phyloP scores from a whole-genome alignment of 1,140 invertebrate species.

The Drosophila sechellia region DNA sequence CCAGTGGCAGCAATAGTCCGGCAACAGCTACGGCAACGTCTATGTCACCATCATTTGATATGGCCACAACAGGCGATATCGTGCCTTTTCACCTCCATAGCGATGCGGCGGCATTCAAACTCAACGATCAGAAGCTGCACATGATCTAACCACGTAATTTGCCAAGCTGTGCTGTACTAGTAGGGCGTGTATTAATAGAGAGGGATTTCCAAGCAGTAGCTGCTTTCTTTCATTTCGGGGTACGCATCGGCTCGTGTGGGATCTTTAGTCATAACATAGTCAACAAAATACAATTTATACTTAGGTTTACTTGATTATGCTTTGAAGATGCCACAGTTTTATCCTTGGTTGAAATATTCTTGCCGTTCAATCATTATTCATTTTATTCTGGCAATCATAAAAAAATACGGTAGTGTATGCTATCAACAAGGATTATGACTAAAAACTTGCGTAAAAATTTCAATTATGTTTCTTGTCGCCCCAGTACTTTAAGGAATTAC shows the following conservation, averaged over 20 bases:
- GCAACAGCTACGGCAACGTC: slow-evolving; percentile 24
- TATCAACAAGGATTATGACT: slow-evolving; percentile 3
- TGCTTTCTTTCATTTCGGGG: slow-evolving; percentile 3
- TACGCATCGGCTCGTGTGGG: slow-evolving; percentile 1
- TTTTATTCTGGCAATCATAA: background rate
- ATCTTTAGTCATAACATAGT: slow-evolving; percentile 16
- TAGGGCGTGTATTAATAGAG: background rate
- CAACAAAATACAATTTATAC: slow-evolving; percentile 7
- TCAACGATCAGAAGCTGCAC: slow-evolving; percentile 67
- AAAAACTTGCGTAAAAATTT: slow-evolving; percentile 6
- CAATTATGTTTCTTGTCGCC: slow-evolving; percentile 7
- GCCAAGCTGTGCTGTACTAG: background rate
- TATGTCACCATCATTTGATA: slow-evolving; percentile 46
- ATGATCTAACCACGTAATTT: slow-evolving; percentile 62
- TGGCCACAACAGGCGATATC: slow-evolving; percentile 87
- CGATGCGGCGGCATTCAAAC: slow-evolving; percentile 77
- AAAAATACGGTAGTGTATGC: background rate
- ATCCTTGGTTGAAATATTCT: background rate
- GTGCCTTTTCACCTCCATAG: slow-evolving; percentile 90
- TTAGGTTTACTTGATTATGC: background rate
- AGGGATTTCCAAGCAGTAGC: slow-evolving; percentile 2
- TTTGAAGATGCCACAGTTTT: background rate
- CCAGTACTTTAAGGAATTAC: slow-evolving; percentile 12
- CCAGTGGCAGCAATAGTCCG: slow-evolving; percentile 28
- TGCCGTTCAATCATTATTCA: background rate